Evolutionary conservation across 2,113 vertebrate genomes (phyloP).

Genomic region (Oreochromis aureus): DNA sequence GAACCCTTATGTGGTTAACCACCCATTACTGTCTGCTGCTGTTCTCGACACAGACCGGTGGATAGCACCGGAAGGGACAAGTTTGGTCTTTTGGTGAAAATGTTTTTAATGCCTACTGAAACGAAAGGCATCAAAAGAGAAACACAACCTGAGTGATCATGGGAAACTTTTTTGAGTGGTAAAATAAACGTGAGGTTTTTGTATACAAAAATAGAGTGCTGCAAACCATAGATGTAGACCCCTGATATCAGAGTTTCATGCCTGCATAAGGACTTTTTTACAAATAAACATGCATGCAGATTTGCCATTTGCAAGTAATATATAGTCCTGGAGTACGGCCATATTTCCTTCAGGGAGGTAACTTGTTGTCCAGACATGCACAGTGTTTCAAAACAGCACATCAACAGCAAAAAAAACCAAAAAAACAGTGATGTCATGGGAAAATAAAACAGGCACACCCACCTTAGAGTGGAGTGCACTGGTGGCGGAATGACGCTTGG

Average conservation of each 20-base stretch:
- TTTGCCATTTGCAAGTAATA: not conserved
- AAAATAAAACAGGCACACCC: conserved; percentile 20
- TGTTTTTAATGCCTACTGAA: not conserved
- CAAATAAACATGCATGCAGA: not conserved
- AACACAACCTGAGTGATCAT: not conserved
- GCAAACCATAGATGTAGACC: not conserved
- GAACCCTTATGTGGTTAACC: conserved; percentile 9
- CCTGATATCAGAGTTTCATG: not conserved
- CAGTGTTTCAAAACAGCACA: not conserved
- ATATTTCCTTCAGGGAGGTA: conserved; percentile 16
- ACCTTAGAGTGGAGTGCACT: not conserved
- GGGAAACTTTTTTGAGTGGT: not conserved
- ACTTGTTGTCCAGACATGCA: conserved; percentile 6
- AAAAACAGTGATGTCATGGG: conserved; percentile 42
- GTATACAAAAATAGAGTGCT: not conserved
- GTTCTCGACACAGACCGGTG: not conserved
- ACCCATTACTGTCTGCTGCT: not conserved
- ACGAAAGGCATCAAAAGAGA: not conserved
- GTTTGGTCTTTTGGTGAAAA: not conserved
- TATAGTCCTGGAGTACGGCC: not conserved
- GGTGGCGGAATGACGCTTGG: not conserved
- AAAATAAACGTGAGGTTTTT: not conserved
- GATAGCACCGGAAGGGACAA: not conserved
- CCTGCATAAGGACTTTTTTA: not conserved
- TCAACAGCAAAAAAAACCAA: not conserved